phyloP scores from a whole-genome alignment of 2,113 vertebrate species.

The Melanostigma gelatinosum region DNA sequence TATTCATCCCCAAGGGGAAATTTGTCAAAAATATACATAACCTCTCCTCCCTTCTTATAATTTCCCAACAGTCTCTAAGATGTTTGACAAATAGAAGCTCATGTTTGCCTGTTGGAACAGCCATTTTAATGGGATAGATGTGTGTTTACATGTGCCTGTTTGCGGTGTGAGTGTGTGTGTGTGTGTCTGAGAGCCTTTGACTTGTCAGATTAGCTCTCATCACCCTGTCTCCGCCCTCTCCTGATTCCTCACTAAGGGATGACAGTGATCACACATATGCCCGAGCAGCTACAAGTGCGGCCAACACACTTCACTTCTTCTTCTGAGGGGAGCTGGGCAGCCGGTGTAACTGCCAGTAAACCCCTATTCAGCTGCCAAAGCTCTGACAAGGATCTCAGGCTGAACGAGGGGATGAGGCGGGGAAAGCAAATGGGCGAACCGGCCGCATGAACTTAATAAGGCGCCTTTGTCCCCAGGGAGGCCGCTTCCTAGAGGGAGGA shows the following conservation, averaged over 20 bases:
- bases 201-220: slow-evolving; percentile 63
- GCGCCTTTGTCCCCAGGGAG: slow-evolving; percentile 48
- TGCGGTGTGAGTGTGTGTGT: slow-evolving; percentile 6
- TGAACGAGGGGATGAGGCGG: slow-evolving; percentile 46
- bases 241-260: slow-evolving; percentile 44
- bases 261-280: slow-evolving; percentile 63
- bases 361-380: slow-evolving; percentile 59
- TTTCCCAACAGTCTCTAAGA: not conserved
- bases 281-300: slow-evolving; percentile 60
- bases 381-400: slow-evolving; percentile 55
- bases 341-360: slow-evolving; percentile 49
- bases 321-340: slow-evolving; percentile 41
- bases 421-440: slow-evolving; percentile 40
- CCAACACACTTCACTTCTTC: slow-evolving; percentile 67
- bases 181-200: slow-evolving; percentile 43
- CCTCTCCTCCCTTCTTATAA: not conserved
- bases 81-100: slow-evolving; percentile 1
- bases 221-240: slow-evolving; percentile 45
- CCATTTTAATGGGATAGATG: slow-evolving; percentile 4
- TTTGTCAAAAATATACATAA: not conserved
- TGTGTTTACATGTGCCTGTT: slow-evolving; percentile 6
- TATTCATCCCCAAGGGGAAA: too few species aligned
- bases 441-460: slow-evolving; percentile 38
- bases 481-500: slow-evolving; percentile 10
- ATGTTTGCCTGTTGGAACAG: not conserved